A percentile compares a stretch with the other conserved stretches of the same genome.
Conservation (phyloP, 2,888 invertebrate species). For the Spicauda simplicius region DNA sequence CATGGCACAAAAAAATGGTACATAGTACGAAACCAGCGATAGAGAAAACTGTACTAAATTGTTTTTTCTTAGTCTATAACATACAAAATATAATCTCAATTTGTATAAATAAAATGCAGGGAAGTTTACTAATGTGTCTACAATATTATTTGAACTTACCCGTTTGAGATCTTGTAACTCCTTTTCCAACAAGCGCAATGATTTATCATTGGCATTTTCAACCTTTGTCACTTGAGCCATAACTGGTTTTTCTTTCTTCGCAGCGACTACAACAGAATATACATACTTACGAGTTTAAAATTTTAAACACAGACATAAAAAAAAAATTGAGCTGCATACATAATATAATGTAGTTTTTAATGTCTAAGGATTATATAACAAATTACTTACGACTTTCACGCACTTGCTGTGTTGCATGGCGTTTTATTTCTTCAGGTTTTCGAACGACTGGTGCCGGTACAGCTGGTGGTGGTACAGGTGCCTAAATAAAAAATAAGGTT, state of each 20-base stretch:
- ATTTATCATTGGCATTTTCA: conserved; percentile 72
- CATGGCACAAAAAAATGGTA: too few relatives aligned
- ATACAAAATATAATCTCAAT: too few relatives aligned
- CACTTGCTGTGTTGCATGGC: conserved; percentile 50
- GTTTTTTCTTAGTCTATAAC: too few relatives aligned
- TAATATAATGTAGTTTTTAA: too few relatives aligned
- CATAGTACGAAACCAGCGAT: too few relatives aligned
- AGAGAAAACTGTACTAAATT: too few relatives aligned
- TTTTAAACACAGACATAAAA: too few relatives aligned
- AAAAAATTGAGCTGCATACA: too few relatives aligned
- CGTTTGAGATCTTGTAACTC: conserved; percentile 86
- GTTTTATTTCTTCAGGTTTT: conserved; percentile 51
- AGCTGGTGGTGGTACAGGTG: not conserved
- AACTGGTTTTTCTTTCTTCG: conserved; percentile 56
- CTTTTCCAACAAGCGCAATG: conserved; percentile 81
- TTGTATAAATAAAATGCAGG: too few relatives aligned
- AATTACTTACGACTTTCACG: conserved; percentile 38
- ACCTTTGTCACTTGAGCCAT: conserved; percentile 44
- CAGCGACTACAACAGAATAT: conserved; percentile 38
- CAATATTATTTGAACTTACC: conserved; percentile 50
- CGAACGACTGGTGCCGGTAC: conserved; percentile 22
- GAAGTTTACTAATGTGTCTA: too few relatives aligned
- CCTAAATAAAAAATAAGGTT: conserved; percentile 15
- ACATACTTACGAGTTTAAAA: not conserved
- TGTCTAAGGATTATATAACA: too few relatives aligned